Evolutionary conservation across 1,140 invertebrate genomes (phyloP), one percentile per base, ranked within the genome.

Genomic region (Pogonomyrmex barbatus): DNA sequence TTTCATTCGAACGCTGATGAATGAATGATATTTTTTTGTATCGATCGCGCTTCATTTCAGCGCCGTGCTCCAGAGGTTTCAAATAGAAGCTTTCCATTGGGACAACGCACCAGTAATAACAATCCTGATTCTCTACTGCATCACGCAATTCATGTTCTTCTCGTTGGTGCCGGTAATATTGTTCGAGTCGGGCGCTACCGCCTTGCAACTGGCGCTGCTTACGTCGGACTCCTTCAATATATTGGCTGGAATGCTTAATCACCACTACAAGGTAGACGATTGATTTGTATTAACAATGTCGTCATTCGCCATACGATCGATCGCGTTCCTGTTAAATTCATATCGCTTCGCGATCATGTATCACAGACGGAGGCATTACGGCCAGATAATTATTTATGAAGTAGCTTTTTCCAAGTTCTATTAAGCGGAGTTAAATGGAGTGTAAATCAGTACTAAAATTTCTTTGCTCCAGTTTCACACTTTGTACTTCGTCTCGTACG

Each of bases 161-260:
- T 96, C 97, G 45, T 93, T 97, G 68, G 97, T 98, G 88, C 97
- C 97, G 50, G 95, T 97, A 52, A 97, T 98, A 91, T 95, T 98
- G 86, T 96, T 96, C 91, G 96, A 97, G 91, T 97, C 97, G 33
- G 97, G 97, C 17, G 97, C 98, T 30, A 97, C 98, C 24, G 96
- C 97, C 68, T 94, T 98, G 89, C 98, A 98, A 93, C 94, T 99
- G 24, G 97, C 97, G 5, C 96, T 98, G 78, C 95, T 98, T 39
- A 97, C 98, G 1, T 96, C 98, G 0, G 98, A 98, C 95, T 98
- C 98, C 93, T 98, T 98, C 94, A 97, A 98, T 54, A 96, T 98
- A 56, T 96, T 98, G 76, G 96, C 97, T 84, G 98, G 98, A 87
- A 97, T 98, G 91, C 96, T 97, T 89, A 95, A 98, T 84, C 98